These are phyloP conservation scores for Dendronephthya gigantea DNA, from an alignment of 64 coral and sea anemone species.

Conservation along the genomic window DNA sequence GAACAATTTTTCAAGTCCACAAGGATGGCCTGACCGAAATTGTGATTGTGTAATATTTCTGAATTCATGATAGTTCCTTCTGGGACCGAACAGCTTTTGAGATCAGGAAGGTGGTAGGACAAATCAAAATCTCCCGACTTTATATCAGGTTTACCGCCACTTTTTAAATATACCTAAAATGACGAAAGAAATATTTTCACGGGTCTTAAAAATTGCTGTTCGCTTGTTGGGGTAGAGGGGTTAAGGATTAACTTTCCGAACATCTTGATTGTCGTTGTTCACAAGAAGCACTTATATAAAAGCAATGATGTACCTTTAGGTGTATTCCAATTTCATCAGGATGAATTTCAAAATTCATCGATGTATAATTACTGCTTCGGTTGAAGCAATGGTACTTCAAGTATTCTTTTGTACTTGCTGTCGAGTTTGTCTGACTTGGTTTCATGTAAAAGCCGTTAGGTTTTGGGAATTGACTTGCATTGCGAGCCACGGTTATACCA, in stretches of 20 bases:
- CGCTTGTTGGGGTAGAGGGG: no score
- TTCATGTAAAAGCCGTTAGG: background rate
- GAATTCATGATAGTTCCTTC: background rate
- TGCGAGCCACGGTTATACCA: background rate
- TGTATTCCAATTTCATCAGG: background rate
- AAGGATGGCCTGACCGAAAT: background rate
- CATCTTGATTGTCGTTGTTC: no score
- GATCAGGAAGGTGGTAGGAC: background rate
- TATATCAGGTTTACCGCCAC: background rate
- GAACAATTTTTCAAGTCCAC: background rate
- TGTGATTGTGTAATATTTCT: no score
- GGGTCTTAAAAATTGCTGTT: no score
- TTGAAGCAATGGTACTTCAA: background rate
- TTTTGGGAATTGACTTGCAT: background rate
- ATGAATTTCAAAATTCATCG: background rate
- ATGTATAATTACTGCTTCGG: background rate
- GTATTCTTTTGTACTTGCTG: background rate
- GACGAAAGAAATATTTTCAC: no score
- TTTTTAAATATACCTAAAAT: background rate
- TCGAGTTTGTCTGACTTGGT: background rate
- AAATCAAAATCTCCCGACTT: background rate
- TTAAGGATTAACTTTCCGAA: no score
- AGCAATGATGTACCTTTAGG: background rate
- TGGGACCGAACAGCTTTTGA: background rate
- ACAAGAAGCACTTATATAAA: no score